Base-by-base conservation (phyloP, 1,140 invertebrate species). In the Drosophila malerkotliana region DNA sequence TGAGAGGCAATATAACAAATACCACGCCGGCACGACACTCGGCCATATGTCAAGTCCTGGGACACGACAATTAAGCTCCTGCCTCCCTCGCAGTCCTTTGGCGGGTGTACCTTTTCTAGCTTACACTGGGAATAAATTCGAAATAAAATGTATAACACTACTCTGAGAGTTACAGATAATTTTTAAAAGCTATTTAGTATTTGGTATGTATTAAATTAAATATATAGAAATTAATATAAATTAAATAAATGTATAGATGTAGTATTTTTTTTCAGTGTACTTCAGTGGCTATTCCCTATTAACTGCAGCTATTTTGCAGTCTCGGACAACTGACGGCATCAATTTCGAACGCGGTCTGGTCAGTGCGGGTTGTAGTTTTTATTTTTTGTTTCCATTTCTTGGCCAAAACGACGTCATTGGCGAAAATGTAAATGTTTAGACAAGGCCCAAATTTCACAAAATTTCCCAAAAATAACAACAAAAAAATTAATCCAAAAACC, bases 361-460 rank as follows among this genome's bases (percentile, higher is more conserved):
- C 60, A 60, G 48, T 61, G 24, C 14, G 44, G 47, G 34, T 10
- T 15, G 24, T 48, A 24, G 15, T 30, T 37, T 18, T 52, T 18
- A 68, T 47, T 69, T 66, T 62, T 44, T 15, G 28, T 51, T 51
- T 51, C 49, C 37, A 44, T 66, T 63, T 49, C 5, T 24, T 21
- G 24, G 32, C 47, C n/a, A 51, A 47, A 71, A 59, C 79, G 76
- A 83, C 79, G 79, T 83, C 79, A 83, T 84, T 79, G 80, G 76
- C 71, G 7, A 79, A 87, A 81, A 87, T 82, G 74, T 82, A 88
- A 87, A 87, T 87, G 83, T 87, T 87, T 87, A 87, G 82, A 85
- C 78, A 84, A 87, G 44, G 79, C 66, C 77, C 56, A 80, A 72
- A 69, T 49, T 21, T 47, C 18, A 59, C 67, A 77, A 62, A 59